A percentile compares a stretch with the other conserved stretches of the same genome.
These are phyloP conservation scores for Ormyrus rosae DNA, from an alignment of 2,888 invertebrate species.

Conservation along the genomic window DNA sequence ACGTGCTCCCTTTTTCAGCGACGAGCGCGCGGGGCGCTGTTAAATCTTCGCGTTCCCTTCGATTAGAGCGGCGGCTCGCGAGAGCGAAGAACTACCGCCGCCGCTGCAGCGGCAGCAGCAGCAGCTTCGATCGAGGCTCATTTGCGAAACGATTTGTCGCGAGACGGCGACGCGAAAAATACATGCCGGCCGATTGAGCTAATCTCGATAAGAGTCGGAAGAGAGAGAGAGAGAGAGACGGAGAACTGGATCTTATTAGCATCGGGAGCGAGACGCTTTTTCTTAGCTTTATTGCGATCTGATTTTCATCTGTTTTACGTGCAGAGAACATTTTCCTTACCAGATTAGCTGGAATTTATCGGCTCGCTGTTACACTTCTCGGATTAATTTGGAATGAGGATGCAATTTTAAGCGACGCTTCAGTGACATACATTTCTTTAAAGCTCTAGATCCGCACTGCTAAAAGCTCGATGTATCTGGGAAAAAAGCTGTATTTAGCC, in stretches of 20 bases:
- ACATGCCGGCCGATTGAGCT: constrained; percentile 3
- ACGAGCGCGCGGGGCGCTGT: constrained; percentile 18
- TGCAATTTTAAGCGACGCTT: no score
- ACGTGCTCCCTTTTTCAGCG: no score
- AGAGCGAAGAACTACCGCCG: constrained; percentile 28
- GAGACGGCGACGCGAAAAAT: constrained; percentile 27
- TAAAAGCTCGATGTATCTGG: no score
- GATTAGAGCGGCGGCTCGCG: constrained; percentile 33
- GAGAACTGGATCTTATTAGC: constrained; percentile 46
- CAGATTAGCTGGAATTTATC: no score
- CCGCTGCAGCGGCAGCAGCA: neutral
- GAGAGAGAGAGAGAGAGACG: constrained; percentile 2
- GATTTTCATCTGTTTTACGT: neutral
- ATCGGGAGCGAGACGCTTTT: neutral
- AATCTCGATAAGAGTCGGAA: no score
- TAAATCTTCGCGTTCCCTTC: constrained; percentile 51
- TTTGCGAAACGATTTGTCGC: constrained; percentile 48
- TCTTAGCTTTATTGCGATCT: neutral
- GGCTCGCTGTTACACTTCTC: no score
- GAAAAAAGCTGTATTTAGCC: no score
- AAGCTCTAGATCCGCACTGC: no score
- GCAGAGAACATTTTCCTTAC: no score
- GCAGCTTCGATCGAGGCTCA: constrained; percentile 39
- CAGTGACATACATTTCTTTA: no score
- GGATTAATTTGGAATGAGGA: no score